A percentile compares a stretch with the other conserved stretches of the same genome.
Evolutionary conservation across 2,888 invertebrate species (phyloP).

Genomic region (Malachius bipustulatus): DNA sequence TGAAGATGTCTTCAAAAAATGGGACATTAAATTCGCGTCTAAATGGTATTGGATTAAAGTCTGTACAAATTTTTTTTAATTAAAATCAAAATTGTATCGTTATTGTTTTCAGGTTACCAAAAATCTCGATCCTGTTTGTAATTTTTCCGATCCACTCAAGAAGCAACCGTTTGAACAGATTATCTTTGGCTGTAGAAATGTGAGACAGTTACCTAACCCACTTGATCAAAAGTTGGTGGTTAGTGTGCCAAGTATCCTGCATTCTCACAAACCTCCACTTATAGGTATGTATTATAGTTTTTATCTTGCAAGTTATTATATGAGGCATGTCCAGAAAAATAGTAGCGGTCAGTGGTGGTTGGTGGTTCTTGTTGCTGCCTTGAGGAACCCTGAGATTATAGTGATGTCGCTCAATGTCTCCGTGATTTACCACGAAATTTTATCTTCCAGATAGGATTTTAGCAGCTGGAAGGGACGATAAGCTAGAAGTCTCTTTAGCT

Average conservation of each 20-base stretch:
- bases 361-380: too few species aligned
- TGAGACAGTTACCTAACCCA: slow-evolving; percentile 22
- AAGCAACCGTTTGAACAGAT: slow-evolving; percentile 87
- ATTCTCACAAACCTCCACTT: slow-evolving; percentile 92
- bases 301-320: too few species aligned
- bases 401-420: too few species aligned
- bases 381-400: too few species aligned
- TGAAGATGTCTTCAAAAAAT: slow-evolving; percentile 61
- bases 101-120: slow-evolving; percentile 46
- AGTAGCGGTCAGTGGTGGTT: too few species aligned
- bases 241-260: slow-evolving; percentile 82
- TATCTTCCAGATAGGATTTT: too few species aligned
- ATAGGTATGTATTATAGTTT: slow-evolving; percentile 46
- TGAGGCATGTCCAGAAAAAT: too few species aligned
- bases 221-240: slow-evolving; percentile 50
- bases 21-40: slow-evolving; percentile 60
- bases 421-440: too few species aligned
- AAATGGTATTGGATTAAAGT: slow-evolving; percentile 88
- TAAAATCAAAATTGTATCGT: slow-evolving; percentile 4
- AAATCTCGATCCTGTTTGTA: slow-evolving; percentile 53
- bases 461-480: too few species aligned
- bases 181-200: slow-evolving; percentile 43
- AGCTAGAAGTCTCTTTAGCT: too few species aligned
- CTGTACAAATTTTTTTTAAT: too few species aligned
- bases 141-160: slow-evolving; percentile 49